Conservation (phyloP, 2,888 invertebrate genomes). For the Drosophila kokeensis region DNA sequence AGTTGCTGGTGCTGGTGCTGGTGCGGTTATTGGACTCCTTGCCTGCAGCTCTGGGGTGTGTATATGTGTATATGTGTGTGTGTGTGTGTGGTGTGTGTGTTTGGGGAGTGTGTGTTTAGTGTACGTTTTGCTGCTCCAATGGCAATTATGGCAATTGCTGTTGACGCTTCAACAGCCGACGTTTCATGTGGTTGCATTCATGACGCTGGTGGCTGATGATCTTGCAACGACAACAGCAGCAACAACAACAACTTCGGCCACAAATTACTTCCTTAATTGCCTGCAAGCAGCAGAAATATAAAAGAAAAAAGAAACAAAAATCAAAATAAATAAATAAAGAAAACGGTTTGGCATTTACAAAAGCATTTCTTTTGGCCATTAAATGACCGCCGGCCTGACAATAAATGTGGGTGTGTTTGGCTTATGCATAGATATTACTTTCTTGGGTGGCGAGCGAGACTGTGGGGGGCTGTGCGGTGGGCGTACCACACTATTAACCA, state of each 20-base stretch:
- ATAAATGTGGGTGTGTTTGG: slow-evolving; percentile 53
- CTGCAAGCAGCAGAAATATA: slow-evolving; percentile 62
- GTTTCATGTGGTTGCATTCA: slow-evolving; percentile 76
- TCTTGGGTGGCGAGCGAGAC: not conserved
- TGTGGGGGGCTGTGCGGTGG: slow-evolving; percentile 2
- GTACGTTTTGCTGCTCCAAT: slow-evolving; percentile 65
- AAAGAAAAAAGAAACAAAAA: slow-evolving; percentile 11
- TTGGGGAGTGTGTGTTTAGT: slow-evolving; percentile 13
- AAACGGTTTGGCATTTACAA: slow-evolving; percentile 49
- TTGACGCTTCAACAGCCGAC: slow-evolving; percentile 78
- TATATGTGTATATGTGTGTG: not conserved
- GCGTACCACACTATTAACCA: slow-evolving; percentile 47
- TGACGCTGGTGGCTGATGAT: slow-evolving; percentile 63
- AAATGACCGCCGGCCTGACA: slow-evolving; percentile 42
- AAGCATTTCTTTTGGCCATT: slow-evolving; percentile 37
- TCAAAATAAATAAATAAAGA: slow-evolving; percentile 22
- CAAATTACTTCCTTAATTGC: slow-evolving; percentile 81
- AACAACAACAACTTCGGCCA: slow-evolving; percentile 47
- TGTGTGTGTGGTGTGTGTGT: slow-evolving; percentile 30
- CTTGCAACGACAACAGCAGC: slow-evolving; percentile 52
- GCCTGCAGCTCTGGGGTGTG: slow-evolving; percentile 42
- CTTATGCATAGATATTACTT: slow-evolving; percentile 3
- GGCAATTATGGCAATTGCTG: slow-evolving; percentile 80
- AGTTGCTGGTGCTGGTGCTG: slow-evolving; percentile 39
- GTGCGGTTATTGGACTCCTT: slow-evolving; percentile 81